These are phyloP conservation scores for Himalopsyche tibetana DNA, from an alignment of 2,888 invertebrate species.

Conservation along the genomic window DNA sequence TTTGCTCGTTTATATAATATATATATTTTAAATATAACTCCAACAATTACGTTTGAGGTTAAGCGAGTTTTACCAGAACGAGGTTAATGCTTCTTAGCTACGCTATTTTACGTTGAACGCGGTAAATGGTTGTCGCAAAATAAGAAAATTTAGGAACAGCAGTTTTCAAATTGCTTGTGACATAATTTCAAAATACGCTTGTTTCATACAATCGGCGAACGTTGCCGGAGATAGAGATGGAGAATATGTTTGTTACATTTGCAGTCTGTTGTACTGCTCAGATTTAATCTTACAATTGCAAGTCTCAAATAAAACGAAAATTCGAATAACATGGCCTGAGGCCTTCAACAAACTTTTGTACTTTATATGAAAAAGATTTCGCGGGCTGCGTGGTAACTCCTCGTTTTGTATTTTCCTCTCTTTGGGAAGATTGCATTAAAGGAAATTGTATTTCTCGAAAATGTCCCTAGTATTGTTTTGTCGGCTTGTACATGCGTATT, in stretches of 20 bases:
- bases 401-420: slow-evolving; percentile 45
- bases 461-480: slow-evolving; percentile 4
- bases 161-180: slow-evolving; percentile 8
- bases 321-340: slow-evolving; percentile 60
- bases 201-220: neutral
- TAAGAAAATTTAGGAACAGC: slow-evolving; percentile 1
- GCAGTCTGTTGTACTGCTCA: slow-evolving; percentile 49
- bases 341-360: slow-evolving; percentile 58
- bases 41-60: neutral
- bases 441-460: slow-evolving; percentile 44
- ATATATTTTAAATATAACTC: neutral
- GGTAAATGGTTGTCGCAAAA: neutral
- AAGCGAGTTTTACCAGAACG: neutral
- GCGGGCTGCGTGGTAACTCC: slow-evolving; percentile 24
- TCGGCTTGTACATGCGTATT: neutral
- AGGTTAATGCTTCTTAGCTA: neutral
- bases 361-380: slow-evolving; percentile 56
- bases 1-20: too few relatives aligned
- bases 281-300: slow-evolving; percentile 64
- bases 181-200: slow-evolving; percentile 16
- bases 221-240: neutral
- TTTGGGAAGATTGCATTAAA: slow-evolving; percentile 50
- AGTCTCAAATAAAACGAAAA: slow-evolving; percentile 60
- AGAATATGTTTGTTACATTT: slow-evolving; percentile 44
- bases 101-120: neutral